phyloP scores from a whole-genome alignment of 1,140 invertebrate genomes.

The Reticulitermes speratus region DNA sequence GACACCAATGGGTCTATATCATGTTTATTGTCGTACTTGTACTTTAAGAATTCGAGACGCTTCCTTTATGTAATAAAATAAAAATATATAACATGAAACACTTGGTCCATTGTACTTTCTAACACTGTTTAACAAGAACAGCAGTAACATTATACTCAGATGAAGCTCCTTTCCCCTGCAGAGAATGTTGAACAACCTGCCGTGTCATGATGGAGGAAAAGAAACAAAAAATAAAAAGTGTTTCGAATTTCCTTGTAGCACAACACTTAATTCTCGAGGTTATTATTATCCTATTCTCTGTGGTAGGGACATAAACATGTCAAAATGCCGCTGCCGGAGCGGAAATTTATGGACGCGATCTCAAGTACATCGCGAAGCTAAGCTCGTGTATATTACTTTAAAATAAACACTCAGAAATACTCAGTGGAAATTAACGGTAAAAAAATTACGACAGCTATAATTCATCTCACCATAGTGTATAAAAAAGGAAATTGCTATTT shows the following conservation, averaged over 20 bases:
- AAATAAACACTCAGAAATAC: background rate
- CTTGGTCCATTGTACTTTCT: too few relatives aligned
- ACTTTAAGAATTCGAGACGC: too few relatives aligned
- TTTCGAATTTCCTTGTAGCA: background rate
- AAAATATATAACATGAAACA: too few relatives aligned
- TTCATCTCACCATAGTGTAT: background rate
- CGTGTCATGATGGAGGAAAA: background rate
- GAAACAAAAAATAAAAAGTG: background rate
- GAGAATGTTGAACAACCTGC: background rate
- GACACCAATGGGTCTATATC: too few relatives aligned
- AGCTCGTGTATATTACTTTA: background rate
- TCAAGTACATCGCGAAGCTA: background rate
- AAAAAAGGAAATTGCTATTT: constrained; percentile 10
- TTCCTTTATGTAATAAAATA: too few relatives aligned
- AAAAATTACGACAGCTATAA: background rate
- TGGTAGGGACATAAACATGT: constrained; percentile 7
- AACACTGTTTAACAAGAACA: too few relatives aligned
- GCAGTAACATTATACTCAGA: too few relatives aligned
- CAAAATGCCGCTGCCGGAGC: background rate
- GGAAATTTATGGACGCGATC: background rate
- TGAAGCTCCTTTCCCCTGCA: background rate
- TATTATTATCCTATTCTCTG: background rate
- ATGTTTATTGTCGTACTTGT: too few relatives aligned
- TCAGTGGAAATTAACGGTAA: background rate
- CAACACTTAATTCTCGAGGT: background rate